Percentiles rank a stretch among this genome's conserved stretches.
These are phyloP conservation scores for Pachyseris speciosa DNA, from an alignment of 64 coral and sea anemone genomes.

Conservation along the genomic window DNA sequence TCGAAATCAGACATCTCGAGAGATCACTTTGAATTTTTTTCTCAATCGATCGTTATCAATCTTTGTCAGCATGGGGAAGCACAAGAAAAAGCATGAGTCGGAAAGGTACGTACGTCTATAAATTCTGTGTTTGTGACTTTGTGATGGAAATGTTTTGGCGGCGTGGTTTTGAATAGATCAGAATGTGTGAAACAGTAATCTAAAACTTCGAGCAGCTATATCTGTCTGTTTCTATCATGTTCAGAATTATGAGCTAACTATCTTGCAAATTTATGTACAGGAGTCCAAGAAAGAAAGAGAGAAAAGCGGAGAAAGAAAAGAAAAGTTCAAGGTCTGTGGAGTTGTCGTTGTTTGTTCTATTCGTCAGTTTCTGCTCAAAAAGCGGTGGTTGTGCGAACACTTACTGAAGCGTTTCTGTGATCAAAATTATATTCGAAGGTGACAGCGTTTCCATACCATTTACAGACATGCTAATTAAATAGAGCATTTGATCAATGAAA, in stretches of 20 bases:
- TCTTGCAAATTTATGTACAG: constrained; percentile 14
- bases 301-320: not conserved
- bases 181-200: not conserved
- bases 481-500: not conserved
- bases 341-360: not conserved
- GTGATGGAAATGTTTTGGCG: constrained; percentile 3
- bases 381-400: not conserved
- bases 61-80: constrained; percentile 1
- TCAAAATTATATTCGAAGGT: not conserved
- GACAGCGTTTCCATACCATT: not conserved
- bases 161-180: constrained; percentile 1
- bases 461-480: not conserved
- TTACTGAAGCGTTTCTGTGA: not conserved
- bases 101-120: not conserved
- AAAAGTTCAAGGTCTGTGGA: not conserved
- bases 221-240: constrained; percentile 24
- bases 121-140: not conserved
- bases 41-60: not conserved
- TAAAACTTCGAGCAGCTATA: not conserved
- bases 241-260: constrained; percentile 28
- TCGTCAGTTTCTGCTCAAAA: not conserved
- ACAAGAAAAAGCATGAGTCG: not conserved
- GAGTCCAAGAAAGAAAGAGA: not conserved
- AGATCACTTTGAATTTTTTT: constrained; percentile 15
- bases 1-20: not conserved